Evolutionary conservation across 2,888 invertebrate species (phyloP), one percentile per base, ranked within the genome.

Genomic region (Amphipyra tragopoginis): DNA sequence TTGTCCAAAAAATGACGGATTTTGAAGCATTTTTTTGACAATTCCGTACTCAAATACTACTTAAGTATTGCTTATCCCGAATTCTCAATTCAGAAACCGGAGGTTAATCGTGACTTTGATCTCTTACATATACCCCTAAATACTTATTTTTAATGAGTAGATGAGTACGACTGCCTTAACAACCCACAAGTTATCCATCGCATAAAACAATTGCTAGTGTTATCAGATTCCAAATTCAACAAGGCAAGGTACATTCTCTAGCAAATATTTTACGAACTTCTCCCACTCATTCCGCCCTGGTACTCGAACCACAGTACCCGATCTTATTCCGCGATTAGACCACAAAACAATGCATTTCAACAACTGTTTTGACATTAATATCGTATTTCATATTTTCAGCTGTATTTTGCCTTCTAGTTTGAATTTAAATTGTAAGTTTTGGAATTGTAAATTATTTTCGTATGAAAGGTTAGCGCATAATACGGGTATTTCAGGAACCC

Each of bases 311-410:
- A 40, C 38, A 49, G 9, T 34, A 11, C 26, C 5, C 26, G 66
- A 71, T 71, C 47, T 56, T 39, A 52, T 21, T 38, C 34, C 36
- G 40, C 39, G 72, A 71, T 71, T 44, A 57, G 36, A 36, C 42
- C 40, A 51, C 44, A 29, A 43, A 49, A 33, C 42, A 47, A 47
- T 65, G 43, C 43, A 47, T 65, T 56, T 50, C 52, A 53, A 56
- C 39, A 44, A 52, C 34, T 40, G 29, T 44, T n/a, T 21, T 49
- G 40, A 71, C 65, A 44, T 56, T 21, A 45, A 59, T 29, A 45
- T 33, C 21, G 34, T 34, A 7, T 2, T 48, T 52, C 39, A 52
- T 56, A 51, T 54, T 61, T 54, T 40, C 40, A 48, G 45, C 29
- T 51, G n/a, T 34, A 54, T 70, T 65, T 54, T 8, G 13, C 29